phyloP scores from a whole-genome alignment of 1,140 invertebrate species.

The Apolygus lucorum region DNA sequence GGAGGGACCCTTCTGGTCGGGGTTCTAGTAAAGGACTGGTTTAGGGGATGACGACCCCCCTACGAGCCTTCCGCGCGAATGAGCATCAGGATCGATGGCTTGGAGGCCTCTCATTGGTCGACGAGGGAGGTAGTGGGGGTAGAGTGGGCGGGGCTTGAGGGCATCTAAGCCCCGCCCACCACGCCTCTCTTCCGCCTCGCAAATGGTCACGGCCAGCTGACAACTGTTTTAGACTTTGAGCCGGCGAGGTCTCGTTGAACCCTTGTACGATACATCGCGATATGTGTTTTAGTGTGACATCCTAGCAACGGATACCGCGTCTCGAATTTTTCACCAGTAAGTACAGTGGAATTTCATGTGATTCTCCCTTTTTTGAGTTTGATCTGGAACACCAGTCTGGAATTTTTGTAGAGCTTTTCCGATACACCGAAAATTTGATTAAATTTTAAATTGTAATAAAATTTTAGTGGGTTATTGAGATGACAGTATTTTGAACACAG shows the following conservation, averaged over 20 bases:
- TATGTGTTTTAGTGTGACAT: slow-evolving; percentile 6
- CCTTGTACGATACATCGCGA: slow-evolving; percentile 1
- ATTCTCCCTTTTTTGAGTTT: no score
- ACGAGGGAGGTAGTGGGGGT: neutral
- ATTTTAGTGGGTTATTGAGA: neutral
- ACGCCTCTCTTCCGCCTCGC: neutral
- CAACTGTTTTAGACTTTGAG: slow-evolving; percentile 8
- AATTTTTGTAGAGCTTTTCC: no score
- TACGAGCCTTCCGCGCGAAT: slow-evolving; percentile 14
- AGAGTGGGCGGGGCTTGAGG: neutral
- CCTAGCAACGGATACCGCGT: slow-evolving; percentile 3
- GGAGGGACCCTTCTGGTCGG: slow-evolving; percentile 5
- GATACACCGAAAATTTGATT: no score
- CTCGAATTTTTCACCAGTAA: neutral
- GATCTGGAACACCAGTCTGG: no score
- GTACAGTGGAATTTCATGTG: neutral
- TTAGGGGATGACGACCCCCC: neutral
- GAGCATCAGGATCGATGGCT: slow-evolving; percentile 1
- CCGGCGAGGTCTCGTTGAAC: slow-evolving; percentile 2
- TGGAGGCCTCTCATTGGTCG: neutral
- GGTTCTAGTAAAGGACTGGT: neutral
- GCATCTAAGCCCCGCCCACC: neutral
- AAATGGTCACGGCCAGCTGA: neutral
- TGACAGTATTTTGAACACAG: neutral
- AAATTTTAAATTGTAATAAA: no score